Evolutionary conservation across 2,888 invertebrate species (phyloP), one percentile per base, ranked within the genome.

Genomic region (Acrocyrtus sp.): DNA sequence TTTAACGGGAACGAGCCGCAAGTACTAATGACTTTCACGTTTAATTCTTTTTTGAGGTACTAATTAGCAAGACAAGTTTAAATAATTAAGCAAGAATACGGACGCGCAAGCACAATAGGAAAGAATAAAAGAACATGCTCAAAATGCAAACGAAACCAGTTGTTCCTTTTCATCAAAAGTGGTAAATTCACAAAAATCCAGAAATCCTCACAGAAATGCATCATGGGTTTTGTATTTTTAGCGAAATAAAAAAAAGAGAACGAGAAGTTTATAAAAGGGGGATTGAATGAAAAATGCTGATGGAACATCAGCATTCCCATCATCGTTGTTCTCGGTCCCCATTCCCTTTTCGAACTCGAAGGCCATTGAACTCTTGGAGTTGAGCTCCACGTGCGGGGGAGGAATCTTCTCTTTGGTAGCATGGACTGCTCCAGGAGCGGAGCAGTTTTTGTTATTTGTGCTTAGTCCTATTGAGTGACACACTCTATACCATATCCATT

Each of bases 331-430:
- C 72, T 58, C 34, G 53, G 65, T 21, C 53, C 48, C 17, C 68
- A 65, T 29, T 58, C 48, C 29, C 57, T 17, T 58, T 47, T 58
- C 67, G 68, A 63, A 62, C 60, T 43, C 66, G 72, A 75, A 78
- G 80, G 80, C 74, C 80, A 70, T 78, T 80, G 80, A 80, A 78
- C 80, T 79, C 72, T 76, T 54, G 62, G 57, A 63, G 62, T 62
- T 68, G 67, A 66, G 54, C 69, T 68, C 75, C 80, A 80, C 80
- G 80, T 80, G 80, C 78, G 78, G 80, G 80, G 80, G 80, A 77
- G 75, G 77, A 74, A 77, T 56, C 53, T 50, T 60, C 53, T 43
- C 53, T 29, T 50, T 41, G 15, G 24, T 53, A 58, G 60, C 68
- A 57, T 77, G 77, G 77, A 77, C 77, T 77, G 72, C 57, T 77